Conservation (phyloP, 2,113 vertebrate genomes). For the Hydrochoerus hydrochaeris region DNA sequence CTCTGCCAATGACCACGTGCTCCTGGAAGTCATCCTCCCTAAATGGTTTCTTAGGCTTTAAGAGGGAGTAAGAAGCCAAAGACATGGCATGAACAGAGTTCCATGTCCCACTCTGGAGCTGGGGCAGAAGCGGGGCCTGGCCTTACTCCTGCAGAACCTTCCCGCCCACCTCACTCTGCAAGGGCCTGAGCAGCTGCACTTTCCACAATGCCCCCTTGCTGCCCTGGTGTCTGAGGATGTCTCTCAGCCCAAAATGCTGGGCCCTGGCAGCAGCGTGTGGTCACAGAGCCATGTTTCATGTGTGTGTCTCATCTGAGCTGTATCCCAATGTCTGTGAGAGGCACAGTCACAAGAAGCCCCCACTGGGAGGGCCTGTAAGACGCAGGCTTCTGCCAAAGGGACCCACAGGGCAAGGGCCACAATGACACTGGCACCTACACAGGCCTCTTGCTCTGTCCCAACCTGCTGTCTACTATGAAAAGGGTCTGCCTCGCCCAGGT, state of each 20-base stretch:
- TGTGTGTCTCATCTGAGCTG: neutral
- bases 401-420: neutral
- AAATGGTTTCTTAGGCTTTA: neutral
- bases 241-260: neutral
- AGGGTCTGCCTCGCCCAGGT: neutral
- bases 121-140: rapidly evolving
- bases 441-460: neutral
- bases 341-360: neutral
- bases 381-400: neutral
- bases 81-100: neutral
- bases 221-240: neutral
- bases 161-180: neutral
- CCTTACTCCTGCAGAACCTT: neutral
- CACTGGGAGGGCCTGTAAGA: neutral
- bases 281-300: neutral
- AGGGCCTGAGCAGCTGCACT: neutral
- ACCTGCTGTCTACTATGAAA: neutral
- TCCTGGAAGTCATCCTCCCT: neutral
- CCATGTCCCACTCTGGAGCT: neutral
- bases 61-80: neutral
- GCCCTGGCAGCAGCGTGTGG: neutral
- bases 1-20: neutral
- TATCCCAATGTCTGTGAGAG: neutral
- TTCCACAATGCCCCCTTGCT: neutral
- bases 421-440: neutral